Conservation (phyloP, 2,797 vertebrate genomes). For the Characodon lateralis region DNA sequence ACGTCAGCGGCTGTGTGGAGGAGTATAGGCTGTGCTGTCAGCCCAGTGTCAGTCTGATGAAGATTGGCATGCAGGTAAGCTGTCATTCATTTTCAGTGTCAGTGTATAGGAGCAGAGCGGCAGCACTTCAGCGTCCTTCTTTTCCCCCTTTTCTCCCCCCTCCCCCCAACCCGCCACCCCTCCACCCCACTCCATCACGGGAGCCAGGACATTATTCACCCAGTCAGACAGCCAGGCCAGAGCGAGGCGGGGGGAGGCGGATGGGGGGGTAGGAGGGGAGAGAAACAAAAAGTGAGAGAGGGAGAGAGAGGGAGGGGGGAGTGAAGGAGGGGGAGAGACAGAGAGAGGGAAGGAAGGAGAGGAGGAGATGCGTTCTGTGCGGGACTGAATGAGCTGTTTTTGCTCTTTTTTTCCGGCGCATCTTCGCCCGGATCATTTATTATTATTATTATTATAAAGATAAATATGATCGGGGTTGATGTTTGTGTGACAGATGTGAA, state of each 20-base stretch:
- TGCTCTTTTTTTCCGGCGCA: neutral
- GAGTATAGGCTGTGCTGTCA: constrained; percentile 98
- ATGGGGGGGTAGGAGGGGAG: constrained; percentile 23
- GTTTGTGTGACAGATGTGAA: neutral
- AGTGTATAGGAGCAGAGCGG: constrained; percentile 83
- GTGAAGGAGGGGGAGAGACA: constrained; percentile 24
- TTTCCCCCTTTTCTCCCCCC: constrained; percentile 78
- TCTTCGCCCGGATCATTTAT: neutral
- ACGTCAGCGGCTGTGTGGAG: constrained; percentile 86
- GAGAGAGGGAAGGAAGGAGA: constrained; percentile 68
- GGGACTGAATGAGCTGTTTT: neutral
- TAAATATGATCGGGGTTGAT: neutral
- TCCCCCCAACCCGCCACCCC: constrained; percentile 19
- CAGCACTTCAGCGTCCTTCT: constrained; percentile 48
- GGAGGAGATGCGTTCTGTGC: constrained; percentile 76
- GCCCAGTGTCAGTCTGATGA: constrained; percentile 99
- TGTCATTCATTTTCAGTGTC: constrained; percentile 99
- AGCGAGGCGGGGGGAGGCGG: constrained; percentile 58
- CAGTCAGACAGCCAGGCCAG: constrained; percentile 84
- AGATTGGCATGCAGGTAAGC: constrained; percentile 99
- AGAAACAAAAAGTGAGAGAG: constrained; percentile 53
- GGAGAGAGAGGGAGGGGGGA: constrained; percentile 34
- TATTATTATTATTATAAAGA: neutral
- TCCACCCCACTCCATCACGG: constrained; percentile 82
- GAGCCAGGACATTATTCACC: constrained; percentile 94